Percentiles rank a stretch among this genome's conserved stretches.
Conservation (phyloP, 2,113 vertebrate species). For the Phaethornis superciliosus region DNA sequence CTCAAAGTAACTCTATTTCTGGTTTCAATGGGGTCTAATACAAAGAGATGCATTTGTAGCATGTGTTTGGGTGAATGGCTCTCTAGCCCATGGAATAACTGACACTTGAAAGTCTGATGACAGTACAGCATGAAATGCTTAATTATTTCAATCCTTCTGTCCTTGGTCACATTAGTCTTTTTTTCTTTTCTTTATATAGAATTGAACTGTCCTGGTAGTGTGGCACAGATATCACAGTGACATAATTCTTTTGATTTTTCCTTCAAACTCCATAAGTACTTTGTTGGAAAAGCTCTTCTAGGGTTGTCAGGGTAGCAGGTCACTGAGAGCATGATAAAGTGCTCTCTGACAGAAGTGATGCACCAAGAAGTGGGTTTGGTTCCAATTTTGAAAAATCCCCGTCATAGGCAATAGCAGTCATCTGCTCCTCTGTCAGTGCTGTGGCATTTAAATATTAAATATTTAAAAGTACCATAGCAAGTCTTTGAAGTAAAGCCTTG, state of each 20-base stretch:
- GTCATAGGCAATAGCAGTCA: not conserved
- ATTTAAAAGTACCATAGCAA: not conserved
- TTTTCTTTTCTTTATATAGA: not conserved
- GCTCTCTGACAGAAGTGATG: not conserved
- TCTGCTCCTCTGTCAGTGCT: not conserved
- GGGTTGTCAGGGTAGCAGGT: not conserved
- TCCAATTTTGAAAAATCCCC: not conserved
- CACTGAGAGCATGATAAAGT: rapidly evolving
- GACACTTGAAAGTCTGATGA: not conserved
- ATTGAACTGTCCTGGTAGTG: not conserved
- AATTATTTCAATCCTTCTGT: not conserved
- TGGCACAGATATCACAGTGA: not conserved
- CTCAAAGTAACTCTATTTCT: not conserved
- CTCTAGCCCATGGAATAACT: not conserved
- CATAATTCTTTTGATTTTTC: not conserved
- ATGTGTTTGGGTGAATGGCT: not conserved
- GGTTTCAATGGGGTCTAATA: not conserved
- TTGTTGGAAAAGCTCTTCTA: not conserved
- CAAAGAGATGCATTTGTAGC: not conserved
- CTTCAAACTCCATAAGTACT: not conserved
- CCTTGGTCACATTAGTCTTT: not conserved
- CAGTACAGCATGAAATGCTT: not conserved
- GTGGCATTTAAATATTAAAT: not conserved
- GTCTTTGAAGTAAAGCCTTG: not conserved
- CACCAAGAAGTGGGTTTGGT: not conserved